Conservation (phyloP, 2,113 vertebrate species). For the Naja naja region DNA sequence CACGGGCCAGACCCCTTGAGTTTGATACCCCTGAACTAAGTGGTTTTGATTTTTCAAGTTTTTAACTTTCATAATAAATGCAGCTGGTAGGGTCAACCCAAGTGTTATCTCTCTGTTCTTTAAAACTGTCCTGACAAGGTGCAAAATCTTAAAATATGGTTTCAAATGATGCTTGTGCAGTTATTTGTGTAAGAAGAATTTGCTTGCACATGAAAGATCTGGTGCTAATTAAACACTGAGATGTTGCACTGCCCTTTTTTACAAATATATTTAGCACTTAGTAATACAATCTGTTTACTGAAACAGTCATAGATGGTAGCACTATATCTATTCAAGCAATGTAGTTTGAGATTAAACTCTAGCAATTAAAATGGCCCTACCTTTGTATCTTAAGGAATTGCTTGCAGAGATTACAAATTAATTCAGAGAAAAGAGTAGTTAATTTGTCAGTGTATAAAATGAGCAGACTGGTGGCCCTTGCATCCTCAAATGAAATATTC, state of each 20-base stretch:
- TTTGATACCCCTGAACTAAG: not conserved
- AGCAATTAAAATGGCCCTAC: not conserved
- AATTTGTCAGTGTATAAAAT: not conserved
- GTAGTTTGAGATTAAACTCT: not conserved
- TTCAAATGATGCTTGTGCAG: conserved; percentile 30
- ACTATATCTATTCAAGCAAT: not conserved
- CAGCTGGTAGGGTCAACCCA: not conserved
- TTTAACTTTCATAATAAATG: not conserved
- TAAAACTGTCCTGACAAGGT: not conserved
- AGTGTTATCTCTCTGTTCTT: not conserved
- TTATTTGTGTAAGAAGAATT: conserved; percentile 33
- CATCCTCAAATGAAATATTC: not conserved
- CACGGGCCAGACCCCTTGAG: too few species aligned
- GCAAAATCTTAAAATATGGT: not conserved
- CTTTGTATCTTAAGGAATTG: not conserved
- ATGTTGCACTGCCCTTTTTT: conserved; percentile 15
- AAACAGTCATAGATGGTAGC: not conserved
- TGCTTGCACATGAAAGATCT: conserved; percentile 24
- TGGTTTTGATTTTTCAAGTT: not conserved
- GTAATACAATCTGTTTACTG: conserved; percentile 31
- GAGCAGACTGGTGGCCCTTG: not conserved
- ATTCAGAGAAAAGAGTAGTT: not conserved
- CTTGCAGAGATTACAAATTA: not conserved
- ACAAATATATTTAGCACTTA: conserved; percentile 30
- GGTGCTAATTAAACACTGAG: conserved; percentile 21